Base-by-base conservation (phyloP, 1,140 invertebrate species). In the Apis florea region DNA sequence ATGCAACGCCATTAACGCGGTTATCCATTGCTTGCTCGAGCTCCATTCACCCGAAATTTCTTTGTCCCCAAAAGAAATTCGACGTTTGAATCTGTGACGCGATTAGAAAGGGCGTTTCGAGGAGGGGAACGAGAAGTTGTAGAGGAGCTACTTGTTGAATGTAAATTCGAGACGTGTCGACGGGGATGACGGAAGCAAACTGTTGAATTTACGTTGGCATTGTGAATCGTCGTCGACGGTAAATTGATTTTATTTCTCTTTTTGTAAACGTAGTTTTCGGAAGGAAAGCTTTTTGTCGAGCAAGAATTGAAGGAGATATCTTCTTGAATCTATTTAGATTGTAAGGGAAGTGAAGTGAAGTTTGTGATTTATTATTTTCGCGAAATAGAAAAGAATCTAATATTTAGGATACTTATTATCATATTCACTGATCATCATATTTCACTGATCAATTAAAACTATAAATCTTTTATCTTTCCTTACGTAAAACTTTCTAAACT, bases 1-100 rank as follows among this genome's bases (percentile, higher is more conserved):
- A 82, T 77, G 58, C 56, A 49, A n/a, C 49, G 56, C 67, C 67
- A 82, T 78, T 82, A 82, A 64, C 67, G 49, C 53, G 56, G 54
- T 82, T 73, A 72, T 53, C 40, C 64, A 54, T 70, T 82, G 67
- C 63, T 15, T 64, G 17, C 51, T 21, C 49, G 31, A 49, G 24
- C 2, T 31, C 61, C 15, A 26, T 80, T 66, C 53, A 73, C 12
- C 51, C 17, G 21, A 73, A 63, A 53, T 74, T 73, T 66, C 70
- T 56, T 66, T 54, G 49, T 47, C 26, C 5, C 11, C 21, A 17
- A 49, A 56, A 24, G 64, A 77, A 47, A 68, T 53, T 66, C 61
- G 15, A 49, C 47, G 56, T 63, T 53, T 59, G 67, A 79, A 79
- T 79, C 53, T 66, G 24, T 26, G n/a, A 49, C 53, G 56, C 67